Percentiles rank a stretch among this genome's conserved stretches.
phyloP scores from a whole-genome alignment of 2,888 invertebrate genomes.

The Scaptomyza reducta region DNA sequence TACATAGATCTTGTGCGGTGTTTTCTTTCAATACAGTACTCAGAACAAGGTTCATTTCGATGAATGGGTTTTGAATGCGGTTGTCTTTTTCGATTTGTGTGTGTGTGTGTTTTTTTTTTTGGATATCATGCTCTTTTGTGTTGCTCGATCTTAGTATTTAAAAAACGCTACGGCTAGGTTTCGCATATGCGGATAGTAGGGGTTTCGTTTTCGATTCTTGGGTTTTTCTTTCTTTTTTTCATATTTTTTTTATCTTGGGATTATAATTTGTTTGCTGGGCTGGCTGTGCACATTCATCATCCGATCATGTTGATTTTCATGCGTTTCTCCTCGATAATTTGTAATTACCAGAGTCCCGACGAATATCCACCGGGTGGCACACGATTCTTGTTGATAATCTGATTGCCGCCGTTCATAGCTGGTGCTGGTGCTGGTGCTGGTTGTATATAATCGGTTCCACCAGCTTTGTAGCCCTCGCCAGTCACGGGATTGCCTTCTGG shows the following conservation, averaged over 20 bases:
- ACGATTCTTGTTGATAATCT: constrained; percentile 84
- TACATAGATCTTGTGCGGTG: constrained; percentile 19
- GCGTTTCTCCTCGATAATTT: constrained; percentile 25
- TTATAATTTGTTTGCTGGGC: constrained; percentile 34
- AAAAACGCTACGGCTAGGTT: constrained; percentile 41
- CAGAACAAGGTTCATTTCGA: constrained; percentile 9
- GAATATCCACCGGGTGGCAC: constrained; percentile 84
- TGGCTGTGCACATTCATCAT: constrained; percentile 16
- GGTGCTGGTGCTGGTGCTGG: constrained; percentile 77
- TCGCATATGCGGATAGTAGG: constrained; percentile 34
- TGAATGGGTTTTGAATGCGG: background rate
- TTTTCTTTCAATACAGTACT: constrained; percentile 5
- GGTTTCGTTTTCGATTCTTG: constrained; percentile 35
- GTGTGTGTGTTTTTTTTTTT: no score
- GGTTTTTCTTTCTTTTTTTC: constrained; percentile 8
- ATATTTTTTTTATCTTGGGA: constrained; percentile 11
- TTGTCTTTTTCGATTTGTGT: constrained; percentile 13
- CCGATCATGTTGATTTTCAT: constrained; percentile 28
- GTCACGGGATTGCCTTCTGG: constrained; percentile 86
- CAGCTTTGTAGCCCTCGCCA: constrained; percentile 85
- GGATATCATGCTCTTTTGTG: constrained; percentile 3
- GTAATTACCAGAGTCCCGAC: constrained; percentile 84
- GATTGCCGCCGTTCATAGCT: constrained; percentile 81
- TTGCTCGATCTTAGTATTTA: constrained; percentile 28
- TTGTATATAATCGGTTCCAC: constrained; percentile 80